Base-by-base conservation (phyloP, 2,113 vertebrate species). In the Lucifuga dentata region DNA sequence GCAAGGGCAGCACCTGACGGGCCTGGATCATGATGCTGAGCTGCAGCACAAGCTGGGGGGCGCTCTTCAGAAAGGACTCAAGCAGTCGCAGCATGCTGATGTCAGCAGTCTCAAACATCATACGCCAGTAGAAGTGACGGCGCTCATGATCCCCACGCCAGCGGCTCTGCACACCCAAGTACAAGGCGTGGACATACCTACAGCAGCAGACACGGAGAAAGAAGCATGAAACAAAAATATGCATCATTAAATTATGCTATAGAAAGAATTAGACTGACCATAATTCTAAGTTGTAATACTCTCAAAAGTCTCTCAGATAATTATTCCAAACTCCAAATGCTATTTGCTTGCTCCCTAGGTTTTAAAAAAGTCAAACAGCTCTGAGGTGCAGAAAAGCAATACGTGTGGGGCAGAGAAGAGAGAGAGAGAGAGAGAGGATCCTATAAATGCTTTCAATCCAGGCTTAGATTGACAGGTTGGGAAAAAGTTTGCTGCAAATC, bases 1-100 rank as follows among this genome's bases (percentile, higher is more conserved):
- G 96, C 60, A 99, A 88, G 0, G 95, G 95, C 66, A 94, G 86
- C 3, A 94, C 88, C 68, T 85, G 68, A 44, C 81, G 91, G 73
- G 89, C 89, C 65, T 96, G 92, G 78, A 98, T 87, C 94, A 98
- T 95, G 86, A 99, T 97, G 93, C 95, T 97, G 79, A 99, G 96
- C 94, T 99, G 97, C 91, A 99, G 92, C 52, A 99, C 97, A 0
- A 99, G 95, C 91, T 99, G 98, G n/a, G 98, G 98, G 2, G 97
- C 98, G 11, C 96, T 99, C 93, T 98, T 98, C 83, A 99, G 93
- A 88, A 99, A 99, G 81, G 96, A 96, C 93, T 99, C 97, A 52
- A 99, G 94, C 52, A 99, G 93, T 9, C 97, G 93, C 82, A 99
- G 91, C 96, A 98, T 98, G 92, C 94, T 97, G 93, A 99, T 96